Base-by-base conservation (phyloP, 37 sponge, comb jelly and placozoan species). In the Mnemiopsis leidyi region DNA sequence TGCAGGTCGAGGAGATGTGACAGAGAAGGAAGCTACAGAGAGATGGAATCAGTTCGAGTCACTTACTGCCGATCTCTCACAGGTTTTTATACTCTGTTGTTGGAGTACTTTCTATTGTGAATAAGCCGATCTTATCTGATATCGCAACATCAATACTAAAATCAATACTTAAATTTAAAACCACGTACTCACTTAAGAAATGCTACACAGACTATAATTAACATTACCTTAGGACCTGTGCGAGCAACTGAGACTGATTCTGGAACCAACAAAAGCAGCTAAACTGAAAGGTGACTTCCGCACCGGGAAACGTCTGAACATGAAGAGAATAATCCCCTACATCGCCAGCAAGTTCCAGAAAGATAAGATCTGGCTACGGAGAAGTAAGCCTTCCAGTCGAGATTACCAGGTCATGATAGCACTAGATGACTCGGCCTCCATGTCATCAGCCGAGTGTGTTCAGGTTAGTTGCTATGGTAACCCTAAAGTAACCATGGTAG, bases 321-420 rank as follows among this genome's bases (percentile, higher is more conserved):
- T 99, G 95, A 93, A 96, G 0, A 82, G 96, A 71, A 93, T 99
- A 0, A 96, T 99, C 67, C 97, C 99, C 29, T 99, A 97, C 94
- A 97, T 99, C 38, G 99, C 99, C 0, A 97, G 97, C 88, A 93
- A 95, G 71, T 99, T 94, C 69, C 97, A 95, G 39, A 99, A 97
- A 82, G 97, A 99, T 90, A 90, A 95, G 34, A 99, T 99, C 28
- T 99, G 99, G 99, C 61, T 99, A 67, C 48, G 97, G 26, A 40
- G 99, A n/a, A 94, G 93, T 31, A 97, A 96, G 76, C 97, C 96
- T 33, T 96, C 94, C 69, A 95, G 94, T 69, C 93, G 96, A 39
- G 93, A 96, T 29, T 99, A 99, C 69, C 97, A 99, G 92, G 82
- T 99, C 0, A 85, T 99, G 82, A 25, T 99, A 13, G 97, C 99